Evolutionary conservation across 2,888 invertebrate species (phyloP).

Genomic region (Tenthredo livida): DNA sequence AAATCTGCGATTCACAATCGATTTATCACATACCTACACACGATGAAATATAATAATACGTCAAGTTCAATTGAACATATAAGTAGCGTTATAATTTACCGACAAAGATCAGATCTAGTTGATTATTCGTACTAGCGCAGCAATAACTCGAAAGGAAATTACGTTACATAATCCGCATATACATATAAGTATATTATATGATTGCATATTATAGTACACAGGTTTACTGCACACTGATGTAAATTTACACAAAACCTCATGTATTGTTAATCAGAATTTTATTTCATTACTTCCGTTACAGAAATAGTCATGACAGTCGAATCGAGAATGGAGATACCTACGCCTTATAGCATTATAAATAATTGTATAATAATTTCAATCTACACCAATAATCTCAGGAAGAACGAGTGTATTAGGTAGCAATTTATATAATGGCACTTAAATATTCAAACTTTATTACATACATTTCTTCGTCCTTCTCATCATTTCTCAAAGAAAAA

Average conservation of each 20-base stretch:
- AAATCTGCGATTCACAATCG: background rate
- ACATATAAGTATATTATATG: background rate
- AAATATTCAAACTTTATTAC: too few species aligned
- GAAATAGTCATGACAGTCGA: background rate
- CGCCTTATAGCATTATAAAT: background rate
- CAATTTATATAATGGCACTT: too few species aligned
- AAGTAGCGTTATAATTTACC: background rate
- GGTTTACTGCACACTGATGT: background rate
- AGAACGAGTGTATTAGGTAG: background rate
- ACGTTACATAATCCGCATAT: background rate
- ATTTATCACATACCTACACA: background rate
- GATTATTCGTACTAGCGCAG: background rate
- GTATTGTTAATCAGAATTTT: background rate
- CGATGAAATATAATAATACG: background rate
- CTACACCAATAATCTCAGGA: background rate
- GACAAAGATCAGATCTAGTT: constrained; percentile 2
- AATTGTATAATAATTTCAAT: too few species aligned
- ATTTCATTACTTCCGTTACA: constrained; percentile 20
- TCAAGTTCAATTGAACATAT: background rate
- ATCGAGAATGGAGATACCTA: background rate
- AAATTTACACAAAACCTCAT: background rate
- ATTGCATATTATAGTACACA: background rate
- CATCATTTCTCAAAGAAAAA: too few species aligned
- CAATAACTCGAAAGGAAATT: constrained; percentile 20
- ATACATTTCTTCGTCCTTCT: too few species aligned